Evolutionary conservation across 2,888 invertebrate genomes (phyloP), one percentile per base, ranked within the genome.

Genomic region (Hemicrepidius hirtus): DNA sequence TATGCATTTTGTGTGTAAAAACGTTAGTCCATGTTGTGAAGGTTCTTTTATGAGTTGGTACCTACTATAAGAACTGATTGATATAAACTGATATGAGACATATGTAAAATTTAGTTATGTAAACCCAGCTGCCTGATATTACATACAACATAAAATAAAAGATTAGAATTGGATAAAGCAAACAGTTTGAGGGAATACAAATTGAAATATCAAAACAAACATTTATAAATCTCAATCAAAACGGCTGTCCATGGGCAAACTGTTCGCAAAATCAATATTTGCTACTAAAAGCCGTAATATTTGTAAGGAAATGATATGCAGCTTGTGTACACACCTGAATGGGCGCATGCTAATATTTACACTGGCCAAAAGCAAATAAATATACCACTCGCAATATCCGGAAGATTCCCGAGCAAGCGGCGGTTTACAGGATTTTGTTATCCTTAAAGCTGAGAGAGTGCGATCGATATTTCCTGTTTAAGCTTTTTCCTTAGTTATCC

Each of bases 281-380:
- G 80, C 81, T 73, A 77, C 79, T 75, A 78, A 80, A 81, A 80
- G 81, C 79, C 77, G 76, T 81, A 81, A 83, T 82, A 83, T 84
- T 83, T 84, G 83, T 83, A 81, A 84, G 84, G 84, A 84, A 85
- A 84, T 83, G 85, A 85, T 84, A 85, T 84, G 83, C 84, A 84
- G 84, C 82, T 79, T 85, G 81, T 82, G 82, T 81, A 85, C 82
- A 84, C 83, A 84, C 83, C 84, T 83, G 84, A 85, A 84, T 83
- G 84, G 84, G 81, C 84, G 83, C 83, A 83, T 80, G 82, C 83
- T 79, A 85, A 85, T 84, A 85, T 85, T 85, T 84, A 82, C 84
- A 76, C 73, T 74, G 76, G 75, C 78, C 82, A 66, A 72, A 73
- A 67, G 73, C 63, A 84, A 84, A 84, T 84, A 84, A 83, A 83